Evolutionary conservation across 2,113 vertebrate species (phyloP).

Genomic region (Poecile atricapillus): DNA sequence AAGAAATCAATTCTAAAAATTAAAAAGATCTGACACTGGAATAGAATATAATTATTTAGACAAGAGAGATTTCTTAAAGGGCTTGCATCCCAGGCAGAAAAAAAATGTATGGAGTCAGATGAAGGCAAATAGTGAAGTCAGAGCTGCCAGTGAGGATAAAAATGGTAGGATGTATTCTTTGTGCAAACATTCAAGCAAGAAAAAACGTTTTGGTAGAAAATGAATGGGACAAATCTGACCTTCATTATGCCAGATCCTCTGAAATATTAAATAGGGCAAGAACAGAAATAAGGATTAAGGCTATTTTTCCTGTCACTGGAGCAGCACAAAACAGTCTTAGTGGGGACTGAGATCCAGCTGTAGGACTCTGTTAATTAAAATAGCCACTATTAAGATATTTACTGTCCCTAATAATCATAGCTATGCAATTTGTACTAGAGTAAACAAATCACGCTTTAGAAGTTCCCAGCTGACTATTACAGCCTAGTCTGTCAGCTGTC

Average conservation of each 20-base stretch:
- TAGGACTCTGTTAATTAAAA: constrained; percentile 47
- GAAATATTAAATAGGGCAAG: constrained; percentile 3
- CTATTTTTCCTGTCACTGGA: constrained; percentile 23
- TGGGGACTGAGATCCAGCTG: background rate
- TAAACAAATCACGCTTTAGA: constrained; percentile 50
- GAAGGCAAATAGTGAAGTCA: background rate
- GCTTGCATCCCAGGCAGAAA: background rate
- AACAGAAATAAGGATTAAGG: constrained; percentile 25
- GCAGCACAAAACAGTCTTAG: constrained; percentile 7
- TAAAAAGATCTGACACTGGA: background rate
- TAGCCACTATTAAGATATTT: constrained; percentile 56
- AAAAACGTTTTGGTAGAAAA: constrained; percentile 7
- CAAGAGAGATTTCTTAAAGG: background rate
- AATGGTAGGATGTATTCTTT: background rate
- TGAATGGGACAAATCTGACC: constrained; percentile 11
- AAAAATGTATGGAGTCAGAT: background rate
- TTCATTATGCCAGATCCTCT: background rate
- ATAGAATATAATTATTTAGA: background rate
- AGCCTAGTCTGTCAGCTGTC: constrained; percentile 34
- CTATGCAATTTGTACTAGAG: constrained; percentile 46
- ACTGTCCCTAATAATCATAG: constrained; percentile 36
- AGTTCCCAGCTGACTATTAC: constrained; percentile 45
- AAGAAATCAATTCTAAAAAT: background rate
- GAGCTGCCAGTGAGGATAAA: background rate
- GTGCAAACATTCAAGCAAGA: constrained; percentile 15